A percentile compares a stretch with the other conserved stretches of the same genome.
Conservation (phyloP, 2,888 invertebrate species). For the Ypsolopha sequella region DNA sequence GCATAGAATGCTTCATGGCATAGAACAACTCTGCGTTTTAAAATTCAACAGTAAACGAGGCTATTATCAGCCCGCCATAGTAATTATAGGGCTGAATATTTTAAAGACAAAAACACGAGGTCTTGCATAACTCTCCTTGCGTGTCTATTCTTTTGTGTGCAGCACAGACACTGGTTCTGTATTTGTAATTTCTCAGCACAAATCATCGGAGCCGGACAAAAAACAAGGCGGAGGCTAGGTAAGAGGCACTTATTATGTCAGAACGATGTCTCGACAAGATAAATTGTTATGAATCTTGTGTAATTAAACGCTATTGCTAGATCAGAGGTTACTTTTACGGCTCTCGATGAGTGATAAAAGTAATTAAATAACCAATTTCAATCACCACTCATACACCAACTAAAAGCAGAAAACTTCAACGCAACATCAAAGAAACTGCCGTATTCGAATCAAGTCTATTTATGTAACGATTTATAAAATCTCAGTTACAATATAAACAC, state of each 20-base stretch:
- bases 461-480: not conserved
- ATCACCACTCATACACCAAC: too few relatives aligned
- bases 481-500: slow-evolving; percentile 13
- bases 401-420: too few relatives aligned
- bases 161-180: not conserved
- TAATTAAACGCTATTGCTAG: not conserved
- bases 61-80: not conserved
- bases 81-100: not conserved
- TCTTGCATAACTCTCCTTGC: slow-evolving; percentile 1
- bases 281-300: slow-evolving; percentile 5
- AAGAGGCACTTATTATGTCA: slow-evolving; percentile 43
- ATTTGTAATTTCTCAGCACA: slow-evolving; percentile 31
- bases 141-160: not conserved
- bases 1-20: too few relatives aligned
- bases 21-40: too few relatives aligned
- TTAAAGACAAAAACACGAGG: not conserved
- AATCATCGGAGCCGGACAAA: slow-evolving; percentile 34
- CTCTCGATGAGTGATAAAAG: too few relatives aligned
- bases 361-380: too few relatives aligned
- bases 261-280: slow-evolving; percentile 6
- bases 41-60: too few relatives aligned
- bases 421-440: not conserved
- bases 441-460: not conserved
- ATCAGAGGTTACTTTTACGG: too few relatives aligned
- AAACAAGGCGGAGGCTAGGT: slow-evolving; percentile 35